A percentile compares a stretch with the other conserved stretches of the same genome.
These are phyloP conservation scores for Hiodon alosoides DNA, from an alignment of 2,113 vertebrate genomes.

Conservation along the genomic window DNA sequence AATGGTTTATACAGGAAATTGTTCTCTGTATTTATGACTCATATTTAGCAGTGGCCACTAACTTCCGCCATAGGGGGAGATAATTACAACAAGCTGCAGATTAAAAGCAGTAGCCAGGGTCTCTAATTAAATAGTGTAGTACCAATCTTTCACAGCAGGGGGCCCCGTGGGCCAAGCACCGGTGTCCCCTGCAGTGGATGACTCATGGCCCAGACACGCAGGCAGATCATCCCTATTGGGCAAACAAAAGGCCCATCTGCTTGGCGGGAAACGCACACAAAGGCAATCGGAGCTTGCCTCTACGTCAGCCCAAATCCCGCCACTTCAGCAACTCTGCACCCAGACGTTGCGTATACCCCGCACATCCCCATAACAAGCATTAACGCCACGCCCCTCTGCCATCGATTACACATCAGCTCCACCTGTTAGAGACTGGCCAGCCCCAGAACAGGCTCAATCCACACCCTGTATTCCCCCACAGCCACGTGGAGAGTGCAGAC, in stretches of 20 bases:
- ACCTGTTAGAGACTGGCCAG: no score
- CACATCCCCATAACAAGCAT: not conserved
- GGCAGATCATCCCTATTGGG: not conserved
- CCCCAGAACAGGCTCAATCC: no score
- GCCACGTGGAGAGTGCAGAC: no score
- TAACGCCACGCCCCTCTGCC: no score
- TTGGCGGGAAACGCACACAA: not conserved
- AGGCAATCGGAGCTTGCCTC: not conserved
- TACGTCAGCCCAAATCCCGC: constrained; percentile 16
- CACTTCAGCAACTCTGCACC: not conserved
- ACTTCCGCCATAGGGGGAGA: no score
- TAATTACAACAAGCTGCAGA: no score
- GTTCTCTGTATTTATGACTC: no score
- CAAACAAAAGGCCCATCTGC: not conserved
- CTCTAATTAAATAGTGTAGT: not conserved
- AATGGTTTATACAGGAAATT: no score
- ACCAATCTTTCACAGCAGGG: not conserved
- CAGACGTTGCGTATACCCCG: not conserved
- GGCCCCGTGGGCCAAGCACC: not conserved
- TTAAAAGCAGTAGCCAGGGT: no score
- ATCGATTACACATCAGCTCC: no score
- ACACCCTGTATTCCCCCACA: no score
- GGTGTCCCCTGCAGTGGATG: not conserved
- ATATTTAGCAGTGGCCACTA: no score
- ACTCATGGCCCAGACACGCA: constrained; percentile 12